A percentile compares a stretch with the other conserved stretches of the same genome.
Conservation (phyloP, 2,888 invertebrate species). For the Lepeophtheirus nordmannii region DNA sequence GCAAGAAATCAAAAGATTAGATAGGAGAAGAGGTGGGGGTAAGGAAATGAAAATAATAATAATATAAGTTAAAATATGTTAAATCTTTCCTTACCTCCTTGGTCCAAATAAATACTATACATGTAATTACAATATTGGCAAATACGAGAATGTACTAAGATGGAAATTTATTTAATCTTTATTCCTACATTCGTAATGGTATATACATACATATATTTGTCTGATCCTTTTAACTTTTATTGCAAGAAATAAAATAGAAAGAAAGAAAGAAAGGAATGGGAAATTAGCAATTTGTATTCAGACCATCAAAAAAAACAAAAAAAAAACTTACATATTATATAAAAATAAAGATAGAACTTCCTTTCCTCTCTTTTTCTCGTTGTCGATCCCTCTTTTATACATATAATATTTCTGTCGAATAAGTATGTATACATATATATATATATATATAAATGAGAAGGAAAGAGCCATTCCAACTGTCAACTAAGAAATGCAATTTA, state of each 20-base stretch:
- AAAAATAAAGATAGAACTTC: not conserved
- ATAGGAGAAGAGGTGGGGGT: too few species aligned
- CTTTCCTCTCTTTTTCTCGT: not conserved
- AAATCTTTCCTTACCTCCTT: too few species aligned
- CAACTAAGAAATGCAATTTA: slow-evolving; percentile 8
- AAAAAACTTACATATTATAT: not conserved
- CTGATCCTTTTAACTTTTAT: slow-evolving; percentile 7
- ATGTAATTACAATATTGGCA: too few species aligned
- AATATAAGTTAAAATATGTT: too few species aligned
- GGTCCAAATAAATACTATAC: too few species aligned
- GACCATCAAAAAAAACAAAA: slow-evolving; percentile 8
- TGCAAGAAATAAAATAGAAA: slow-evolving; percentile 1
- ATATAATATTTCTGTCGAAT: slow-evolving; percentile 3
- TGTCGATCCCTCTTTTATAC: not conserved
- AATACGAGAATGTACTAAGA: too few species aligned
- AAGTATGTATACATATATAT: not conserved
- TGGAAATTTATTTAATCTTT: too few species aligned
- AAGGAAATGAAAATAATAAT: too few species aligned
- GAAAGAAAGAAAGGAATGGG: not conserved
- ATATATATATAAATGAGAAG: not conserved
- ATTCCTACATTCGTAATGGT: not conserved
- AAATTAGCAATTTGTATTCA: slow-evolving; percentile 7
- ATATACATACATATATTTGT: not conserved
- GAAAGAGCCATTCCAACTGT: slow-evolving; percentile 4
- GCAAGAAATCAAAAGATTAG: too few species aligned